These are phyloP conservation scores for Lutraria lutraria DNA, from an alignment of 2,888 invertebrate genomes.

Conservation along the genomic window DNA sequence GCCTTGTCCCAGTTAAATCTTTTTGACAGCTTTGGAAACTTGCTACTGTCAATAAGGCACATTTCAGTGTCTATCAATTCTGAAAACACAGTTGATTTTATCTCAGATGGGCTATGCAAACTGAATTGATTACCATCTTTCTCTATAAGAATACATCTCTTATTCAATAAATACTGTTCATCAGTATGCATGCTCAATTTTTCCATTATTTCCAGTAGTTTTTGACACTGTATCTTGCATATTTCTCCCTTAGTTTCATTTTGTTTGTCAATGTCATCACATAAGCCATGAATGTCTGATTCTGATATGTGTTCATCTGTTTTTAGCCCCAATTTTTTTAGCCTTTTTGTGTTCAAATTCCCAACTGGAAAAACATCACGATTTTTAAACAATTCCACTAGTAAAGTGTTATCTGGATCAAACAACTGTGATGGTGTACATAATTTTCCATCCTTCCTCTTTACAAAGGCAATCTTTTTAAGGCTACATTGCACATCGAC, in stretches of 20 bases:
- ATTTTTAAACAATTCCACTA: background rate
- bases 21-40: background rate
- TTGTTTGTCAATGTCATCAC: background rate
- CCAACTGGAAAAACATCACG: background rate
- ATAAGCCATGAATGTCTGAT: background rate
- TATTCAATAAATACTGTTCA: background rate
- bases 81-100: background rate
- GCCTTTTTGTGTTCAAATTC: background rate
- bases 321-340: background rate
- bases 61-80: background rate
- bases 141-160: conserved; percentile 4
- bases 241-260: background rate
- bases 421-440: background rate
- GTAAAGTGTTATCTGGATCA: background rate
- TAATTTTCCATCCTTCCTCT: background rate
- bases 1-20: background rate
- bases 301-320: background rate
- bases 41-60: background rate
- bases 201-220: background rate
- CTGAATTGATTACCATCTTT: background rate
- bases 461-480: background rate
- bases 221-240: background rate
- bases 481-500: background rate
- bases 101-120: background rate
- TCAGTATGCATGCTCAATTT: background rate